Base-by-base conservation (phyloP, 2,113 vertebrate species). In the Cyrtonyx montezumae region DNA sequence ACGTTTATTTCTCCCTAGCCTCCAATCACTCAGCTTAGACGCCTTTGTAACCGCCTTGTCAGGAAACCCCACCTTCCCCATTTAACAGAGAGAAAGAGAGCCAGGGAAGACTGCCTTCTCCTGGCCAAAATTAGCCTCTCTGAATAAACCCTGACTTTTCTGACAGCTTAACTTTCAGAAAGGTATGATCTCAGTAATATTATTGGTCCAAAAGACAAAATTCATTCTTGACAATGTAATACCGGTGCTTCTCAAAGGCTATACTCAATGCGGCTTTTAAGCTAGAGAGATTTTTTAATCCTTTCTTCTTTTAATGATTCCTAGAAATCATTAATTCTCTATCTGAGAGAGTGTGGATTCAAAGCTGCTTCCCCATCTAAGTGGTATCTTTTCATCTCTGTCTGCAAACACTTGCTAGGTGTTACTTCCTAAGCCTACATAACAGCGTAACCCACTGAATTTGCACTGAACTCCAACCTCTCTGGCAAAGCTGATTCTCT, bases 111-210 rank as follows among this genome's bases (percentile, higher is more conserved):
- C 66, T 88, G 80, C 81, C 67, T 93, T 92, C 87, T 70, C 67
- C 55, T 73, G 84, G 58, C 58, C 91, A 91, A 91, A 92, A 79
- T 79, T 43, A 87, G 55, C 49, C 79, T 85, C 55, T 87, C 28
- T 92, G 94, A 91, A 94, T 78, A 94, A 91, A 90, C 36, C 28
- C 59, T 49, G 80, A 59, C 45, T 92, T 95, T 84, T 70, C 91
- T 90, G 73, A 51, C 20, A 90, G 93, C 67, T 86, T 84, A 84
- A 86, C 92, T 92, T 92, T 56, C 70, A 91, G 91, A 88, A 88
- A 90, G 68, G 34, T 70, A 62, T 55, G 70, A 90, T 69, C 62
- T 73, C 77, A 84, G 80, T 84, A 91, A 26, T 36, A 51, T 34
- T 80, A 48, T 56, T 66, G 42, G 69, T 88, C 40, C 80, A 94